Conservation (phyloP, 2,797 vertebrate species). For the Crax fasciolata region DNA sequence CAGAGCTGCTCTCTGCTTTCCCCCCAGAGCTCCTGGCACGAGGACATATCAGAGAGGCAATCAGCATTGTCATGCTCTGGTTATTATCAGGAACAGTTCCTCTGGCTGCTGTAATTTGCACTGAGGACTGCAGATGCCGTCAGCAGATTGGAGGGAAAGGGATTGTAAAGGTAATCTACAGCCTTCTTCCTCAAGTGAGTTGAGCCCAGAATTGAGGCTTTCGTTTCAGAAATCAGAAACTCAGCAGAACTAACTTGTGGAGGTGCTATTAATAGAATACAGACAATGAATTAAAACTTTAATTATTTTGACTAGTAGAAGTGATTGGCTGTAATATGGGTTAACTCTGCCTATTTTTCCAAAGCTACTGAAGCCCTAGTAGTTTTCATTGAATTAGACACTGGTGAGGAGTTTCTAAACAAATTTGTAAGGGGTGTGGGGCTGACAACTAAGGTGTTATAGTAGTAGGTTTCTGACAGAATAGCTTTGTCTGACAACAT, state of each 20-base stretch:
- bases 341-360: not conserved
- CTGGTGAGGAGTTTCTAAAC: not conserved
- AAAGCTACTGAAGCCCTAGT: not conserved
- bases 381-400: not conserved
- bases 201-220: constrained; percentile 14
- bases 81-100: constrained; percentile 49
- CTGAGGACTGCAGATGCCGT: not conserved
- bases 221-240: constrained; percentile 59
- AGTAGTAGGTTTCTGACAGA: not conserved
- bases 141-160: not conserved
- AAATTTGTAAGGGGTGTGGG: not conserved
- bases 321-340: not conserved
- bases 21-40: not conserved
- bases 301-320: not conserved
- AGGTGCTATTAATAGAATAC: constrained; percentile 12
- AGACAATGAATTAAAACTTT: constrained; percentile 26
- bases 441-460: not conserved
- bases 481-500: not conserved
- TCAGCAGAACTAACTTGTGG: constrained; percentile 6
- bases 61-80: constrained; percentile 39
- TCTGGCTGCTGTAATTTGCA: constrained; percentile 41
- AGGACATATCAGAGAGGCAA: not conserved
- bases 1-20: not conserved
- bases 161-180: not conserved
- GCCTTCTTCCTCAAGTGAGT: not conserved